phyloP scores from a whole-genome alignment of 2,797 vertebrate genomes.

The Notolabrus celidotus region DNA sequence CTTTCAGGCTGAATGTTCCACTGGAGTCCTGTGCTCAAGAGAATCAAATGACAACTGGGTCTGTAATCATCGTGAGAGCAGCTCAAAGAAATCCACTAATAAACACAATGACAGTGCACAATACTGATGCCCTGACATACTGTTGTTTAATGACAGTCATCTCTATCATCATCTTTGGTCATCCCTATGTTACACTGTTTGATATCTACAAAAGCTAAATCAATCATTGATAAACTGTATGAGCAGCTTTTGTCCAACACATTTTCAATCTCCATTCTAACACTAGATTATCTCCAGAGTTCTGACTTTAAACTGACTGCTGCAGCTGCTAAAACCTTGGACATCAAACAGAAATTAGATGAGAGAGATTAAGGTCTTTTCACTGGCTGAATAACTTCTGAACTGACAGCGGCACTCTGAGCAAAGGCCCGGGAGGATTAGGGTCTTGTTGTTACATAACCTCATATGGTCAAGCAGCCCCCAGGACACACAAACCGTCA shows the following conservation, averaged over 20 bases:
- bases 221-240: not conserved
- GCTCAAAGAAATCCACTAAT: too few relatives aligned
- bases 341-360: slow-evolving; percentile 43
- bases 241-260: not conserved
- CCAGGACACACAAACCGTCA: slow-evolving; percentile 38
- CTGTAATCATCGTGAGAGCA: not conserved
- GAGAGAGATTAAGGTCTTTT: slow-evolving; percentile 58
- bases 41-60: not conserved
- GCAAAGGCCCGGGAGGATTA: slow-evolving; percentile 51
- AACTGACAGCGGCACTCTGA: slow-evolving; percentile 48
- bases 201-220: not conserved
- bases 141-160: too few relatives aligned
- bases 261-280: slow-evolving; percentile 18
- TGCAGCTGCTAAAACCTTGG: slow-evolving; percentile 15
- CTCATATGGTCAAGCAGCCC: slow-evolving; percentile 40
- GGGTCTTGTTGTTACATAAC: slow-evolving; percentile 67
- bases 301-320: slow-evolving; percentile 11
- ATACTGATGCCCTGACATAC: too few relatives aligned
- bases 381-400: slow-evolving; percentile 62
- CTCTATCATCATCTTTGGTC: not conserved
- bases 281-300: slow-evolving; percentile 8
- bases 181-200: too few relatives aligned
- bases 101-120: too few relatives aligned
- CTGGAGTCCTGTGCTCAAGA: not conserved
- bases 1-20: not conserved